Conservation (phyloP, 2,888 invertebrate genomes). For the Cephus nigrinus region DNA sequence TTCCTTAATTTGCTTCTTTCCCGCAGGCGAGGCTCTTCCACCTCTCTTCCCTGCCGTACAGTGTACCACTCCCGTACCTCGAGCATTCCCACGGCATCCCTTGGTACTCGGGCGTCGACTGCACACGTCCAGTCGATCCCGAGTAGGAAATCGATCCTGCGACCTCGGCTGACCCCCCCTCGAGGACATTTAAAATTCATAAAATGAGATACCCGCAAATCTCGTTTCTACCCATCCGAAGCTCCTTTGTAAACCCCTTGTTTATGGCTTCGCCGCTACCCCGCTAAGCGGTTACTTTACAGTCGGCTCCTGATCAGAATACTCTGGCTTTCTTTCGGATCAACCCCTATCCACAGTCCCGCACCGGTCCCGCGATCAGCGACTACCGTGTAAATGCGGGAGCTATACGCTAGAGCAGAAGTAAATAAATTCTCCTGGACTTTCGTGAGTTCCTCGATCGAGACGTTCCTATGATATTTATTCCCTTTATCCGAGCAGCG, state of each 20-base stretch:
- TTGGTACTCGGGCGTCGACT: neutral
- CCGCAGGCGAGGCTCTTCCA: neutral
- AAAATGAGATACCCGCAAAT: conserved; percentile 5
- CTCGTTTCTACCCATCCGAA: neutral
- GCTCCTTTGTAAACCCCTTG: neutral
- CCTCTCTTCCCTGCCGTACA: neutral
- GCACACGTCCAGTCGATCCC: neutral
- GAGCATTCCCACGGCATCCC: neutral
- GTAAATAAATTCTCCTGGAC: neutral
- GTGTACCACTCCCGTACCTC: neutral
- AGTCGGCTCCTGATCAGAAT: conserved; percentile 23
- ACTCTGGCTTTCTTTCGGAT: conserved; percentile 4
- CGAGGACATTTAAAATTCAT: neutral
- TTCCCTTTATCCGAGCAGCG: neutral
- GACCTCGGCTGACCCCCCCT: neutral
- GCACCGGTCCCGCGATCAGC: neutral
- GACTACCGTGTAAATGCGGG: neutral
- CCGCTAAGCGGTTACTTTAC: conserved; percentile 23
- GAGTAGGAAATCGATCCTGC: neutral
- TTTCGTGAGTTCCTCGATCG: neutral
- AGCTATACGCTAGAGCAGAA: neutral
- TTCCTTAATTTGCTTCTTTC: conserved; percentile 20
- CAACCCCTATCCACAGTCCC: neutral
- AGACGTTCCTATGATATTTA: neutral
- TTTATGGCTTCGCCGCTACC: conserved; percentile 5